Evolutionary conservation across 2,113 vertebrate species (phyloP), one percentile per base, ranked within the genome.

Genomic region (Macroglossus sobrinus): DNA sequence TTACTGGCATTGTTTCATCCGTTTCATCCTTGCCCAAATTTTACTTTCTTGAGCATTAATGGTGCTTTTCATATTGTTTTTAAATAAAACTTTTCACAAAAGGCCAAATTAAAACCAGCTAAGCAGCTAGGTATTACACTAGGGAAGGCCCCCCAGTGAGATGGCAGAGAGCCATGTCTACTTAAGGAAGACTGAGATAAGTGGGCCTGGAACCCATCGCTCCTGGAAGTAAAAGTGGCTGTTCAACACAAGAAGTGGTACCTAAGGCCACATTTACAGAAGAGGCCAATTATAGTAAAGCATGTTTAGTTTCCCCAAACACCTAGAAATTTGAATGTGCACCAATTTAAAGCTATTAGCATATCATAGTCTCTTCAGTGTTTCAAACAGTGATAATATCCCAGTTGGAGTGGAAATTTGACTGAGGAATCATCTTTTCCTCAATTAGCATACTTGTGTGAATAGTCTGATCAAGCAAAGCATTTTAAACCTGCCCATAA

Each of bases 381-480:
- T 97, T 93, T 97, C 97, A 95, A 90, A 97, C 64, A 91, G 95
- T 93, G 93, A 91, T 97, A 97, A 97, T 94, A 96, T 96, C 74
- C 85, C 92, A 94, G 81, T 94, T 95, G 96, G 95, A 96, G 82
- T 93, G 82, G 74, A 75, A 96, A 97, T 97, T 89, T 96, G 91
- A 95, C 91, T 15, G 2, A 89, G 85, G 59, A 97, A 94, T 96
- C 91, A 74, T 72, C 81, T 75, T 69, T 95, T 97, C 80, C 38
- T 87, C 89, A 86, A 93, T 97, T 97, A 97, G 85, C 95, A 93
- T 81, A 72, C 64, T 93, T 81, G 15, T 79, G 76, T 93, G 94
- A 96, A 93, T 93, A 93, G 71, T 97, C 59, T 93, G 91, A 93
- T 96, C 76, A 75, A 93, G 59, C 57, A 96, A 96, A 96, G n/a